A percentile compares a stretch with the other conserved stretches of the same genome.
Evolutionary conservation across 1,140 invertebrate species (phyloP).

Genomic region (Chrysoperla carnea): DNA sequence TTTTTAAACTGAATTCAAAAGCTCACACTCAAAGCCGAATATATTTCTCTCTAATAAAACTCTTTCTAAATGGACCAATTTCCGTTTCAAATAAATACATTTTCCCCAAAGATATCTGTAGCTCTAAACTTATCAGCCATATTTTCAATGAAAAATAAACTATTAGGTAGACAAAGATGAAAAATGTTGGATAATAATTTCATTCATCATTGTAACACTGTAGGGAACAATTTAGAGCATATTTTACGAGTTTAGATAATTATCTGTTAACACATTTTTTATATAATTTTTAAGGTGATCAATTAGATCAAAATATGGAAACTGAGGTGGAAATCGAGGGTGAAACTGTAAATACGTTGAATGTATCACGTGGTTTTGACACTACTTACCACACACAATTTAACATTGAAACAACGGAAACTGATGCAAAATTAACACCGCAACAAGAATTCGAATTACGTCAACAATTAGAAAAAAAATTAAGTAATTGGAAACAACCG

Average conservation of each 20-base stretch:
- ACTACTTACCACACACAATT: conserved; percentile 34
- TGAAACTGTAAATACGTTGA: conserved; percentile 46
- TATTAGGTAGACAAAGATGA: too few relatives aligned
- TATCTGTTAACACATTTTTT: not conserved
- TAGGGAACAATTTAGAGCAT: too few relatives aligned
- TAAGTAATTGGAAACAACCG: conserved; percentile 28
- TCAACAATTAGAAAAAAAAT: conserved; percentile 30
- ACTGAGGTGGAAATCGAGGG: conserved; percentile 62
- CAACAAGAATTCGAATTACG: conserved; percentile 19
- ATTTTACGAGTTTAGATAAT: not conserved
- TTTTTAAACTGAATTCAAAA: too few relatives aligned
- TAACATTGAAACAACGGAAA: conserved; percentile 10
- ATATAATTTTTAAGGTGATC: conserved; percentile 8
- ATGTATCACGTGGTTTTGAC: conserved; percentile 45
- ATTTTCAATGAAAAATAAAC: too few relatives aligned
- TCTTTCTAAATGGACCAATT: too few relatives aligned
- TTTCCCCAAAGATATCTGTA: too few relatives aligned
- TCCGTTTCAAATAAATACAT: too few relatives aligned
- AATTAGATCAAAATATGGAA: conserved; percentile 21
- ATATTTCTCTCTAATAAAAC: too few relatives aligned
- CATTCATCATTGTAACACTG: too few relatives aligned
- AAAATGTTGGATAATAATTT: too few relatives aligned
- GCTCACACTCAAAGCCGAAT: too few relatives aligned
- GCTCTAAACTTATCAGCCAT: too few relatives aligned
- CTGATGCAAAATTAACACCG: conserved; percentile 6